Percentiles rank a stretch among this genome's conserved stretches.
Evolutionary conservation across 2,888 invertebrate genomes (phyloP).

Genomic region (Tetragonula carbonaria): DNA sequence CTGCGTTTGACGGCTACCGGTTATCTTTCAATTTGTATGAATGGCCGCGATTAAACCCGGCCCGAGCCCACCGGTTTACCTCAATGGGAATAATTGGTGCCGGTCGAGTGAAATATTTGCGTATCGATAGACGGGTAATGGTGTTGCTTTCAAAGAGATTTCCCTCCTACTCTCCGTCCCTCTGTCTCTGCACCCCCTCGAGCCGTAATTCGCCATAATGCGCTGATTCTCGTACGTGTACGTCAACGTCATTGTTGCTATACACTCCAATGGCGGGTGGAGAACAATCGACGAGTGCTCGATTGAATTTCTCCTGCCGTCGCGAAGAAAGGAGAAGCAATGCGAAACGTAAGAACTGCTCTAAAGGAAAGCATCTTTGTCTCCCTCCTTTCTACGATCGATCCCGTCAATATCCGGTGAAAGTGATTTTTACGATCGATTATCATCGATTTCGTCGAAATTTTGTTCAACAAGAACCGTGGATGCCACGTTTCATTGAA

Average conservation of each 20-base stretch:
- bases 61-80: constrained; percentile 42
- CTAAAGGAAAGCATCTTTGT: constrained; percentile 11
- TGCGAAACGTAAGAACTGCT: background rate
- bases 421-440: constrained; percentile 41
- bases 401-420: constrained; percentile 12
- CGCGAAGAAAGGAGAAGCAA: background rate
- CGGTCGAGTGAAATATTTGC: constrained; percentile 51
- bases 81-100: constrained; percentile 54
- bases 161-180: background rate
- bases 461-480: constrained; percentile 11
- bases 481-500: too few relatives aligned
- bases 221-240: background rate
- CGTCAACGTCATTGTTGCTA: background rate
- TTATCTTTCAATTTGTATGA: constrained; percentile 59
- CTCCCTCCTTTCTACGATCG: background rate
- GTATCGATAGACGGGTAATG: constrained; percentile 38
- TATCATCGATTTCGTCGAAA: constrained; percentile 36
- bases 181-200: too few relatives aligned
- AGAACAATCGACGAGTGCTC: background rate
- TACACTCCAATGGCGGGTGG: background rate
- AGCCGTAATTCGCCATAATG: constrained; percentile 41
- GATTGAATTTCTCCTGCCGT: constrained; percentile 1
- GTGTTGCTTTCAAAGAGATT: constrained; percentile 45
- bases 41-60: constrained; percentile 47
- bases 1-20: constrained; percentile 47